Evolutionary conservation across 2,113 vertebrate genomes (phyloP).

Genomic region (Gnathonemus longibarbis): DNA sequence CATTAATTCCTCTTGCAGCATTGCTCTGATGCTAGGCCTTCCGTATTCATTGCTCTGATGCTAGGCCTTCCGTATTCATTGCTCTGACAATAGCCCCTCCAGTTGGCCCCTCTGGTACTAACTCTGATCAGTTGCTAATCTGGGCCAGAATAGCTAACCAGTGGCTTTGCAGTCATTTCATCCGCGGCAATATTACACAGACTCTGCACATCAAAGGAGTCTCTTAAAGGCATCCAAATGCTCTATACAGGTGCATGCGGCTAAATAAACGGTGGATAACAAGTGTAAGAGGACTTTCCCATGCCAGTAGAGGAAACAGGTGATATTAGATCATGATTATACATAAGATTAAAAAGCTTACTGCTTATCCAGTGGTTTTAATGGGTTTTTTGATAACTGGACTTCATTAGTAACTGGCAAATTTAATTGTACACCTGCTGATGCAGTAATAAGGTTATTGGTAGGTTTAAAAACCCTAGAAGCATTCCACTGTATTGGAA

Average conservation of each 20-base stretch:
- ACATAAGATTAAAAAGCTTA: not conserved
- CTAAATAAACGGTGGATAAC: not conserved
- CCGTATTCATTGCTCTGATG: not conserved
- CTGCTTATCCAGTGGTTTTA: not conserved
- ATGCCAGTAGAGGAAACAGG: not conserved
- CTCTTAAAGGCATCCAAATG: not conserved
- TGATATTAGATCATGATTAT: not conserved
- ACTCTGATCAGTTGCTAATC: slow-evolving; percentile 10
- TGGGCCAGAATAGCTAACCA: slow-evolving; percentile 1
- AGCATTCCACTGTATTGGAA: not conserved
- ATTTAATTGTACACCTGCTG: not conserved
- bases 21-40: not conserved
- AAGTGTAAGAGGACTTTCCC: not conserved
- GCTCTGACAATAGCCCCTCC: not conserved
- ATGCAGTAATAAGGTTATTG: not conserved
- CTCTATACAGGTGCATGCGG: not conserved
- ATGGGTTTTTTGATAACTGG: not conserved
- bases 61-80: not conserved
- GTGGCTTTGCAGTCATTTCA: not conserved
- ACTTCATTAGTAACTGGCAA: not conserved
- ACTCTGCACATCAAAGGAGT: not conserved
- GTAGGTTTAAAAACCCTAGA: not conserved
- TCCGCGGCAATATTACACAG: not conserved
- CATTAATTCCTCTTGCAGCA: not conserved
- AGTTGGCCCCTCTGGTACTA: not conserved